phyloP scores from a whole-genome alignment of 2,888 invertebrate species.

The Erebia epiphron region DNA sequence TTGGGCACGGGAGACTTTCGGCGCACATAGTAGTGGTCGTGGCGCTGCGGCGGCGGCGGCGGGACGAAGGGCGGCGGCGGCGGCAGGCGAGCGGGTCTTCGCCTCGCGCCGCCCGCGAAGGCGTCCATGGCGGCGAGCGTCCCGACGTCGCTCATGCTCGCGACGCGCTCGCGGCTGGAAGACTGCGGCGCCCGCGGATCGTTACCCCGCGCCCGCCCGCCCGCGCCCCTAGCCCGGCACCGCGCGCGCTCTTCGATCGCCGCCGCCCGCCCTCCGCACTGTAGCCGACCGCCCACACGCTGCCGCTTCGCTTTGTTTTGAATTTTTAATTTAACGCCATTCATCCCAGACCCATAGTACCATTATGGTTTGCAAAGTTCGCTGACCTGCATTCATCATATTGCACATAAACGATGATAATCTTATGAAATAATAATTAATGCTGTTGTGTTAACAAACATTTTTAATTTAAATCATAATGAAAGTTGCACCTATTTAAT shows the following conservation, averaged over 20 bases:
- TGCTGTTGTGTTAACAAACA: background rate
- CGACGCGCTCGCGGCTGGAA: slow-evolving; percentile 79
- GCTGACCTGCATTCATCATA: slow-evolving; percentile 47
- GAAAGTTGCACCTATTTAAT: background rate
- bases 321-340: slow-evolving; percentile 80
- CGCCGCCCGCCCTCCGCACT: slow-evolving; percentile 76
- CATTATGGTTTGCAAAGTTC: slow-evolving; percentile 54
- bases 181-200: slow-evolving; percentile 65
- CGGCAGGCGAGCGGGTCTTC: slow-evolving; percentile 74
- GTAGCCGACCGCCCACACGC: slow-evolving; percentile 71
- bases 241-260: slow-evolving; percentile 80
- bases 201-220: slow-evolving; percentile 56
- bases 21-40: slow-evolving; percentile 79
- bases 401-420: slow-evolving; percentile 12
- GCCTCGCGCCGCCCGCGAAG: slow-evolving; percentile 80
- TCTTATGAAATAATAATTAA: background rate
- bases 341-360: slow-evolving; percentile 65
- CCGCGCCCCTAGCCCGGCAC: slow-evolving; percentile 64
- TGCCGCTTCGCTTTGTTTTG: slow-evolving; percentile 74
- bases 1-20: slow-evolving; percentile 77
- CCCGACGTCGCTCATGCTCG: slow-evolving; percentile 81
- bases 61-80: slow-evolving; percentile 79
- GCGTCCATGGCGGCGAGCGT: slow-evolving; percentile 82
- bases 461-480: background rate
- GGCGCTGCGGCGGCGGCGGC: slow-evolving; percentile 75